Evolutionary conservation across 1,140 invertebrate genomes (phyloP), one percentile per base, ranked within the genome.

Genomic region (Saccostrea glomerata): DNA sequence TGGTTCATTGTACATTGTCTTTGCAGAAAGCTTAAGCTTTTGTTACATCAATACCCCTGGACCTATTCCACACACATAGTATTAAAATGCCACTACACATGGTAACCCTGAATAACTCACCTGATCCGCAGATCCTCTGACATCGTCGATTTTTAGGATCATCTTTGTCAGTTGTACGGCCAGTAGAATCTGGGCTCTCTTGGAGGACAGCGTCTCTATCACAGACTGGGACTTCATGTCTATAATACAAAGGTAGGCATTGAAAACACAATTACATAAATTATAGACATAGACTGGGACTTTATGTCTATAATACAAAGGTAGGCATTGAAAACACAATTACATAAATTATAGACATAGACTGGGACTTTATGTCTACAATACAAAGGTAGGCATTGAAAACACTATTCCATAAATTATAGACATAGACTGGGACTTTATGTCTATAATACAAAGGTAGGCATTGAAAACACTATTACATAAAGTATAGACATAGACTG

Each of bases 111-210:
- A 0, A 63, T 82, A 84, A 30, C 47, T 55, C 20, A 84, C 82
- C 82, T 84, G 82, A 25, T 85, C 73, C 25, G 86, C 82, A 58
- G 85, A 82, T 58, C 89, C 97, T 89, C 99, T 96, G 84, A 99
- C 97, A 94, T 99, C 99, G 95, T 99, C 99, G 89, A 99, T 99
- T 95, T 99, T 99, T 70, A 99, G 96, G 90, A 99, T 99, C 99
- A 99, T 99, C 95, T 99, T 99, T 11, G 99, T 98, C 40, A 99
- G 96, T 91, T 96, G 96, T 0, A 99, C 99, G 2, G 99, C 99
- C 86, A 99, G 95, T 36, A 98, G 96, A 30, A 99, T 98, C 95
- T 99, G 99, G 93, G 99, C 98, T 91, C 98, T 98, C 96, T 99
- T 99, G 63, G 98, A 98, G 93, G 98, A 97, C 25, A 99, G 95